phyloP scores from a whole-genome alignment of 2,888 invertebrate genomes.

The Helicoverpa assulta region DNA sequence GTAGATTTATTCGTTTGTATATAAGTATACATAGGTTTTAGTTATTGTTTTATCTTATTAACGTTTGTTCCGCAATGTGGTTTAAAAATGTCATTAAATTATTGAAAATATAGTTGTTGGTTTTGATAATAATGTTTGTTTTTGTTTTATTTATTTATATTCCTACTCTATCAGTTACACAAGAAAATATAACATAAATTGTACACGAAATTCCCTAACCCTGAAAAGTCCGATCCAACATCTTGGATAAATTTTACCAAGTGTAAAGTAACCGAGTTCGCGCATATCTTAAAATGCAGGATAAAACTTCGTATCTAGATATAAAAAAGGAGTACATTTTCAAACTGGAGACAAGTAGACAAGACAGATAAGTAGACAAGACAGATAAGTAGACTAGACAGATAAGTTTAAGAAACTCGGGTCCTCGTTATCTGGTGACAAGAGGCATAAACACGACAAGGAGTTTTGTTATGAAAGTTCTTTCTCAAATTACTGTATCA shows the following conservation, averaged over 20 bases:
- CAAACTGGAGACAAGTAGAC: constrained; percentile 42
- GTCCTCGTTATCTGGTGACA: constrained; percentile 45
- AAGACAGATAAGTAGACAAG: constrained; percentile 43
- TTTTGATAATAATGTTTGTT: constrained; percentile 25
- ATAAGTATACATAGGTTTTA: constrained; percentile 90
- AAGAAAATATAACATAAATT: no score
- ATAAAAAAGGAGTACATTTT: constrained; percentile 40
- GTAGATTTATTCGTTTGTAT: constrained; percentile 86
- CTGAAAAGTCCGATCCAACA: background rate
- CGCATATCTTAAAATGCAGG: constrained; percentile 11
- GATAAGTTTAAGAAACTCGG: constrained; percentile 53
- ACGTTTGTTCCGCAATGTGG: constrained; percentile 66
- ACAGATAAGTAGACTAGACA: no score
- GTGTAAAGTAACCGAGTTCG: background rate
- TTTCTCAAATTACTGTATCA: constrained; percentile 1
- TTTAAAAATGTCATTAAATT: constrained; percentile 81
- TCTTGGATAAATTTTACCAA: constrained; percentile 10
- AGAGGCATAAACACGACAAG: constrained; percentile 51
- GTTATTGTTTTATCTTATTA: constrained; percentile 82
- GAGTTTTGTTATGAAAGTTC: constrained; percentile 50
- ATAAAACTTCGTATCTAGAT: constrained; percentile 25
- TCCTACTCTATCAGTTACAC: no score
- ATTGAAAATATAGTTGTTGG: constrained; percentile 48
- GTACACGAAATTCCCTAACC: background rate
- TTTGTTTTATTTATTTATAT: constrained; percentile 24